Conservation (phyloP, 2,797 vertebrate species). For the Denticeps clupeoides region DNA sequence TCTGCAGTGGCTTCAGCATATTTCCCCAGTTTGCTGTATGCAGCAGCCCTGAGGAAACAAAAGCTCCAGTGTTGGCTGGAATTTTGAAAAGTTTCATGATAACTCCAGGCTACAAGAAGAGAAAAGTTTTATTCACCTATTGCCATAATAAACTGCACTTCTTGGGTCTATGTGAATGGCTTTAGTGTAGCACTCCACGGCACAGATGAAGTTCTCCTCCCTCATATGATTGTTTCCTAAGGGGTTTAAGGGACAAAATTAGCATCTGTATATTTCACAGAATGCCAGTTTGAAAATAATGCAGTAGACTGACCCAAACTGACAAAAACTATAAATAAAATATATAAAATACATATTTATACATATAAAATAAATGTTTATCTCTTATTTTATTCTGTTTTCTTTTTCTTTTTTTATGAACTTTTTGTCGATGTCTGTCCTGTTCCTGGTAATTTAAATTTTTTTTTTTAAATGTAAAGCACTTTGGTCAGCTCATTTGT, state of each 20-base stretch:
- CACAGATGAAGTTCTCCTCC: conserved; percentile 86
- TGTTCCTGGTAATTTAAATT: no score
- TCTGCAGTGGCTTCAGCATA: conserved; percentile 84
- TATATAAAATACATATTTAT: no score
- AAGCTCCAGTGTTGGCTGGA: no score
- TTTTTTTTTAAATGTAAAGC: no score
- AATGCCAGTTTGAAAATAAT: no score
- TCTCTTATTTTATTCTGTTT: no score
- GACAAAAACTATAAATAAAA: neutral
- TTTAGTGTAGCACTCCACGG: conserved; percentile 85
- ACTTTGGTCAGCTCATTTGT: no score
- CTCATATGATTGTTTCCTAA: conserved; percentile 97
- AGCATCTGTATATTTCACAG: neutral
- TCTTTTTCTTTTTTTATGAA: no score
- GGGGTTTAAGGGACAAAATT: conserved; percentile 7
- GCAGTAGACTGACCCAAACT: no score
- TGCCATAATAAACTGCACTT: conserved; percentile 95
- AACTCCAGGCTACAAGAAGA: neutral
- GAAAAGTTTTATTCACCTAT: conserved; percentile 58
- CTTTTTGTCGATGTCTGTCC: no score
- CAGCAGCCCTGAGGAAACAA: conserved; percentile 71
- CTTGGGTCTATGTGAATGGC: conserved; percentile 87
- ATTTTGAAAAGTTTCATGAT: neutral
- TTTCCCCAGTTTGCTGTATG: conserved; percentile 86
- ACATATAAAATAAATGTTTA: no score